A percentile compares a stretch with the other conserved stretches of the same genome.
Evolutionary conservation across 2,888 invertebrate species (phyloP).

Genomic region (Artemia sp.): DNA sequence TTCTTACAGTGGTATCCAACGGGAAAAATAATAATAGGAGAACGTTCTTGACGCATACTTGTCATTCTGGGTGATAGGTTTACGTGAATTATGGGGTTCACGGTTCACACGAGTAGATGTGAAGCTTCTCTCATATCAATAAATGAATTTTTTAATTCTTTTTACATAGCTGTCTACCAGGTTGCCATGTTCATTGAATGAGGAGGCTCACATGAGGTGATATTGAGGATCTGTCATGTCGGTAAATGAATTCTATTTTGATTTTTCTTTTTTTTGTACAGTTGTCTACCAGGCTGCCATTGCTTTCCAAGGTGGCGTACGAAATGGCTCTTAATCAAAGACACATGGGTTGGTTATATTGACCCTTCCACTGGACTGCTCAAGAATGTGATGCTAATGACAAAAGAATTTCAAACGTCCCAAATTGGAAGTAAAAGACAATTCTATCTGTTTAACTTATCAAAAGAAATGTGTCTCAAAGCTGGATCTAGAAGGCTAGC

Average conservation of each 20-base stretch:
- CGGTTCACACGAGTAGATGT: too few relatives aligned
- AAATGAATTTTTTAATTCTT: neutral
- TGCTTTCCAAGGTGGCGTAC: slow-evolving; percentile 63
- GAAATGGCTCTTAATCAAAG: slow-evolving; percentile 84
- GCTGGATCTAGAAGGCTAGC: slow-evolving; percentile 73
- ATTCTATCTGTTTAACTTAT: slow-evolving; percentile 66
- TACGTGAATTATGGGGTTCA: neutral
- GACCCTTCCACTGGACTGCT: slow-evolving; percentile 61
- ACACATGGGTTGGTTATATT: slow-evolving; percentile 81
- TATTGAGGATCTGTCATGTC: too few relatives aligned
- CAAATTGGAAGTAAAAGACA: slow-evolving; percentile 80
- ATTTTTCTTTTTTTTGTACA: neutral
- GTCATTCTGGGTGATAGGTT: too few relatives aligned
- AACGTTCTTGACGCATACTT: too few relatives aligned
- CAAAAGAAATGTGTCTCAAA: slow-evolving; percentile 64
- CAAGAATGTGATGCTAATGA: slow-evolving; percentile 73
- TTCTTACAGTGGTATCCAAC: too few relatives aligned
- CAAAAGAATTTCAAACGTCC: slow-evolving; percentile 72
- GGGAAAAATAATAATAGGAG: too few relatives aligned
- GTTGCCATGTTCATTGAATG: neutral
- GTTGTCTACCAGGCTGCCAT: slow-evolving; percentile 16
- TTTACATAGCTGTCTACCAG: neutral
- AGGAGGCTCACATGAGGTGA: neutral
- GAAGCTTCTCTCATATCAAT: neutral
- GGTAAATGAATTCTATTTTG: too few relatives aligned